Evolutionary conservation across 2,797 vertebrate species (phyloP).

Genomic region (Botia kubotai): DNA sequence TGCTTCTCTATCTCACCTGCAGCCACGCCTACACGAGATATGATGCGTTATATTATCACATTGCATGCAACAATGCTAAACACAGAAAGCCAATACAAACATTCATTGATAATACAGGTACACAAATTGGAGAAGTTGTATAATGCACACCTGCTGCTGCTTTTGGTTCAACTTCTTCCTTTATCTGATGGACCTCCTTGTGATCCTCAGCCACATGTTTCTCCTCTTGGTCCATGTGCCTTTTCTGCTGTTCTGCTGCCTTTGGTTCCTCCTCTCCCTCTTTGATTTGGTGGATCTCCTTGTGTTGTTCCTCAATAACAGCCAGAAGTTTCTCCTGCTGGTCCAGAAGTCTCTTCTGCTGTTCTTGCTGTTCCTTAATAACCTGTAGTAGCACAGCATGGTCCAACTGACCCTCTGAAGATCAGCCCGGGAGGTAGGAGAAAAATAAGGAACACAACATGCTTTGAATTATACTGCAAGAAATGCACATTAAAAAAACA

Average conservation of each 20-base stretch:
- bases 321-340: conserved; percentile 95
- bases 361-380: conserved; percentile 94
- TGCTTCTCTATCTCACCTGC: conserved; percentile 66
- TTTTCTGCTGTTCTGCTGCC: conserved; percentile 38
- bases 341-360: conserved; percentile 95
- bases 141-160: conserved; percentile 21
- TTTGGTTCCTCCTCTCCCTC: conserved; percentile 74
- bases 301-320: conserved; percentile 96
- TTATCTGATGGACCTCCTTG: conserved; percentile 19
- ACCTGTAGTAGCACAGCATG: conserved; percentile 90
- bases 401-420: conserved; percentile 87
- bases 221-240: conserved; percentile 22
- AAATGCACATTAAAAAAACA: no score
- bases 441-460: not conserved
- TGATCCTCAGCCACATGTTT: conserved; percentile 26
- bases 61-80: not conserved
- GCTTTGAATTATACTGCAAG: not conserved
- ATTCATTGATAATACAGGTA: no score
- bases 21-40: conserved; percentile 54
- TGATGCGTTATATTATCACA: not conserved
- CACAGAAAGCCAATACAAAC: not conserved
- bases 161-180: conserved; percentile 17
- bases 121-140: no score
- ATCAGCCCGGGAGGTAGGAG: conserved; percentile 29
- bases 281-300: conserved; percentile 94